Base-by-base conservation (phyloP, 2,113 vertebrate genomes). In the Ceratotherium simum region DNA sequence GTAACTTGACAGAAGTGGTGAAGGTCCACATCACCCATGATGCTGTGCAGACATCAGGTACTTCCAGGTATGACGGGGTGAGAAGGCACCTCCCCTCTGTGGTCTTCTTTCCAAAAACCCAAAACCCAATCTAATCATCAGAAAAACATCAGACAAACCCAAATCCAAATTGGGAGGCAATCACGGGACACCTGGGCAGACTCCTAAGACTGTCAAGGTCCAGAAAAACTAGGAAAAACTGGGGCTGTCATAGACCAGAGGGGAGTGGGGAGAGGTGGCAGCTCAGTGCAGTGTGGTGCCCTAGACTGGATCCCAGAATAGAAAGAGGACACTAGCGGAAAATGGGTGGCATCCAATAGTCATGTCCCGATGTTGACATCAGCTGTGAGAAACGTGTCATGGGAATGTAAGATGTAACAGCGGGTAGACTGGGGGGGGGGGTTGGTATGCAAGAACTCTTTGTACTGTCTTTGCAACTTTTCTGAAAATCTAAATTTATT, bases 261-360 rank as follows among this genome's bases (percentile, higher is more conserved):
- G 23, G 42, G 23, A 27, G 18, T 3, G 8, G 27, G 42, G 69
- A 33, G 18, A 4, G 16, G 56, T 48, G 70, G 10, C 10, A 3
- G 51, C 39, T 62, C 5, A 0, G 33, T 1, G 17, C 4, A 0
- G 8, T 12, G 3, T 1, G 27, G 8, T 36, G 13, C 17, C 46
- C n/a, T 2, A n/a, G 54, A 31, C 48, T 2, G 51, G 33, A 39
- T 12, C 31, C 73, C 7, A 9, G 16, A 25, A 29, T 33, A 31
- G 73, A 36, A 79, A n/a, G 36, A 64, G 33, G 16, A 4, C 1
- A 1, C 10, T 14, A 20, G 23, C 6, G 46, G 88, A 51, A 1
- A 64, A 3, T 42, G 11, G 73, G 64, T 13, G 33, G 36, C 1
- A 0, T 20, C 42, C 33, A 23, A 9, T 39, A 48, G 73, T 5